Evolutionary conservation across 1,140 invertebrate genomes (phyloP).

Genomic region (Maconellicoccus hirsutus): DNA sequence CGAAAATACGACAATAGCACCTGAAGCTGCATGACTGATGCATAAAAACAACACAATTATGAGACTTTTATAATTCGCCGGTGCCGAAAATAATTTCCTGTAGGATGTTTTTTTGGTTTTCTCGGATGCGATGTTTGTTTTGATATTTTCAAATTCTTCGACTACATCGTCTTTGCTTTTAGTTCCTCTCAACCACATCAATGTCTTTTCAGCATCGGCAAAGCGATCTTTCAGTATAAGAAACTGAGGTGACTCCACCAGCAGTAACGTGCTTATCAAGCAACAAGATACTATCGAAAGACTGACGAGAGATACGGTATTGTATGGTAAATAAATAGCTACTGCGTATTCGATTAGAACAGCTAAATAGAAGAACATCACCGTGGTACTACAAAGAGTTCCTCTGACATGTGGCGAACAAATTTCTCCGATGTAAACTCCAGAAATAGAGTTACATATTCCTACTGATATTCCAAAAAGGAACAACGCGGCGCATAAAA

Average conservation of each 20-base stretch:
- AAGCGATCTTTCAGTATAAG: conserved; percentile 45
- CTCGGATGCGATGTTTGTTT: conserved; percentile 31
- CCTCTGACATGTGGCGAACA: background rate
- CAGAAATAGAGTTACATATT: background rate
- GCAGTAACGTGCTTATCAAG: conserved; percentile 50
- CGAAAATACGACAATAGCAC: conserved; percentile 28
- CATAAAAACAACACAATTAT: conserved; percentile 37
- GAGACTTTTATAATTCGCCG: conserved; percentile 38
- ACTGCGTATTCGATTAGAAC: background rate
- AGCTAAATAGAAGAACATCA: background rate
- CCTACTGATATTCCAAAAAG: background rate
- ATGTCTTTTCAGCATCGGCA: conserved; percentile 46
- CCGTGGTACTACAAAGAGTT: background rate
- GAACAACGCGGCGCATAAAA: background rate
- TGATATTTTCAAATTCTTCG: conserved; percentile 28
- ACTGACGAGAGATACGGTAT: background rate
- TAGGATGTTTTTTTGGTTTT: conserved; percentile 34
- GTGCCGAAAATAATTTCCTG: conserved; percentile 36
- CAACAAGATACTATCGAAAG: conserved; percentile 47
- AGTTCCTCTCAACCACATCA: conserved; percentile 50
- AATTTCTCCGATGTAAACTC: background rate
- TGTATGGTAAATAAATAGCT: background rate
- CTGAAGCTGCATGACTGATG: conserved; percentile 26
- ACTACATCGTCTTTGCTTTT: background rate
- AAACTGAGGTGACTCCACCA: conserved; percentile 71